Evolutionary conservation across 2,888 invertebrate species (phyloP).

Genomic region (Tolmerus cingulatus): DNA sequence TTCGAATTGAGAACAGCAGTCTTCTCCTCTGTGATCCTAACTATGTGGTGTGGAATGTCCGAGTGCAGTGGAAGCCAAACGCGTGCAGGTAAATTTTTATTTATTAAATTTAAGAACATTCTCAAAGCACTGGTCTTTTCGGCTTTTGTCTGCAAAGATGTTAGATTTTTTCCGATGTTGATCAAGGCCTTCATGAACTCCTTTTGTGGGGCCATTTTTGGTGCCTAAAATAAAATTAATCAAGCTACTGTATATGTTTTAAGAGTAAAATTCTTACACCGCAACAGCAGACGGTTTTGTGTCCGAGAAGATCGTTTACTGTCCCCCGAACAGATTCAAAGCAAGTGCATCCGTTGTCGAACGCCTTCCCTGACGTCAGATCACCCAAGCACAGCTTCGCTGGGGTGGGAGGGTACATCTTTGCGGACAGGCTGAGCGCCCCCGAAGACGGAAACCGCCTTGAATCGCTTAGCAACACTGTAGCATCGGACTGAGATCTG

Average conservation of each 20-base stretch:
- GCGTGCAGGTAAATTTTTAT: conserved; percentile 95
- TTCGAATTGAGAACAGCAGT: conserved; percentile 99
- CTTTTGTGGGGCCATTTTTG: conserved; percentile 81
- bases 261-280: conserved; percentile 65
- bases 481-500: conserved; percentile 80
- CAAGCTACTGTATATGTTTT: neutral
- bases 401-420: conserved; percentile 60
- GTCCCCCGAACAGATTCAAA: conserved; percentile 84
- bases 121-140: conserved; percentile 90
- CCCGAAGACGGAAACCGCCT: conserved; percentile 52
- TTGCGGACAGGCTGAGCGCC: conserved; percentile 55
- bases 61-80: conserved; percentile 97
- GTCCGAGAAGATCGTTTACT: conserved; percentile 79
- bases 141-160: conserved; percentile 85
- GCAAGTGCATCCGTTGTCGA: conserved; percentile 95
- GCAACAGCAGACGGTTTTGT: conserved; percentile 80
- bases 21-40: conserved; percentile 95
- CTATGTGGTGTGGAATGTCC: conserved; percentile 84
- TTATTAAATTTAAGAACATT: conserved; percentile 91
- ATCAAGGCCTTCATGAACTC: conserved; percentile 90
- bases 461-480: conserved; percentile 68
- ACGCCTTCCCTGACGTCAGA: conserved; percentile 91
- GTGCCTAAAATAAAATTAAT: conserved; percentile 68
- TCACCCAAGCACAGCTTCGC: conserved; percentile 84
- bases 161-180: conserved; percentile 83